These are phyloP conservation scores for Poecile atricapillus DNA, from an alignment of 2,113 vertebrate species.

Conservation along the genomic window DNA sequence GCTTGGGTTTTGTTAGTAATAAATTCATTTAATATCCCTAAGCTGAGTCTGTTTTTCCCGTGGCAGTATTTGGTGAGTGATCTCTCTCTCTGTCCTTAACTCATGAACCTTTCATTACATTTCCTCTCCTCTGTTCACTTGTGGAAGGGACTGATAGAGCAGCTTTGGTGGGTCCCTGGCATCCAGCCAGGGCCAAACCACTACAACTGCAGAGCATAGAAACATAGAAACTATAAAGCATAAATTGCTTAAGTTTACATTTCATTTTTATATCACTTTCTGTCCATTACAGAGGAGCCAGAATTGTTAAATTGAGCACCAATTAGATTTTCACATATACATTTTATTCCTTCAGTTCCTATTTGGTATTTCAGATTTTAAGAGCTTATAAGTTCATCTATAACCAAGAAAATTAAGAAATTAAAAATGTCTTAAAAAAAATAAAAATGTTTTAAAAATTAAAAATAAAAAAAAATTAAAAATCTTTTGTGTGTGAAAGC, in stretches of 20 bases:
- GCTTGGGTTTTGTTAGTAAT: not conserved
- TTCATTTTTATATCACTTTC: not conserved
- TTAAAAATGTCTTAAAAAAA: too few relatives aligned
- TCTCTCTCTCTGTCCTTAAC: not conserved
- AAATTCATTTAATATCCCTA: not conserved
- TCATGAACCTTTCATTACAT: not conserved
- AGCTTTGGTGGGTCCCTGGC: not conserved
- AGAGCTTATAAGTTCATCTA: not conserved
- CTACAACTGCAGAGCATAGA: not conserved
- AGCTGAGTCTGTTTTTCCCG: not conserved
- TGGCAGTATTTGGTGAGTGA: not conserved
- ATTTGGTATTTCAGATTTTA: not conserved
- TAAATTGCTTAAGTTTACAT: not conserved
- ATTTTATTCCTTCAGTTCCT: not conserved
- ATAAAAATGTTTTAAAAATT: too few relatives aligned
- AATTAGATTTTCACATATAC: not conserved
- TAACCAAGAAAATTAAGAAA: not conserved
- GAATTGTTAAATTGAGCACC: not conserved
- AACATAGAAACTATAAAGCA: not conserved
- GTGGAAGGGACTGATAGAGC: not conserved
- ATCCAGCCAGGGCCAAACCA: not conserved
- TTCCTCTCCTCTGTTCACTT: not conserved
- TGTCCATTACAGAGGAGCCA: not conserved
- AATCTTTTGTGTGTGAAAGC: not conserved
- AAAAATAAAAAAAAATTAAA: not conserved